Conservation (phyloP, 2,888 invertebrate species). For the Tromatobia lineatoria region DNA sequence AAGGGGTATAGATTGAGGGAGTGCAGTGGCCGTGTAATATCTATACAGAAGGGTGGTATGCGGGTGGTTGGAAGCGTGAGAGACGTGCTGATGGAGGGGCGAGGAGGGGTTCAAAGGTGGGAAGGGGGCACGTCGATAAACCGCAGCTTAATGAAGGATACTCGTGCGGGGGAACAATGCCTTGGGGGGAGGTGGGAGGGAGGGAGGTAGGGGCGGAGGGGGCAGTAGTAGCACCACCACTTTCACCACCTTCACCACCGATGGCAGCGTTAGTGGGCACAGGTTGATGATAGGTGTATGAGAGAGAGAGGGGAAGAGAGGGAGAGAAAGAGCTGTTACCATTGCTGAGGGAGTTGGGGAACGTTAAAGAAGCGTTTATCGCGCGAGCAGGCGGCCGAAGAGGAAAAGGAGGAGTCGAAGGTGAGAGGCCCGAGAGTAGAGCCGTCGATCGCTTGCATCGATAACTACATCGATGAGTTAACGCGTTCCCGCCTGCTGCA, state of each 20-base stretch:
- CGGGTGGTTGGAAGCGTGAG: background rate
- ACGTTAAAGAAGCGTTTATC: constrained; percentile 65
- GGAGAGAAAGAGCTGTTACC: constrained; percentile 14
- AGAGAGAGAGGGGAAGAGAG: constrained; percentile 18
- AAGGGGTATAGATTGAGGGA: background rate
- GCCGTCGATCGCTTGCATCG: constrained; percentile 62
- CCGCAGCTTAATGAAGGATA: constrained; percentile 69
- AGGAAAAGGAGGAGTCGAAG: constrained; percentile 50
- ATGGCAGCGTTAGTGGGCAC: constrained; percentile 21
- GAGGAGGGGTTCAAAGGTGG: constrained; percentile 8
- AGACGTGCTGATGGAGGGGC: constrained; percentile 13
- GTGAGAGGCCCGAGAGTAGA: constrained; percentile 16
- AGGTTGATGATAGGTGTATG: background rate
- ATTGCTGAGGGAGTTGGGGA: constrained; percentile 7
- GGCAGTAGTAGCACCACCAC: background rate
- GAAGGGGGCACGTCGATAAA: constrained; percentile 68
- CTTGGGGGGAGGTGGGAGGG: constrained; percentile 31
- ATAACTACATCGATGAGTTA: constrained; percentile 67
- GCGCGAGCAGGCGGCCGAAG: constrained; percentile 50
- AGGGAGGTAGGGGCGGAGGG: constrained; percentile 33
- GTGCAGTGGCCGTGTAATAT: constrained; percentile 66
- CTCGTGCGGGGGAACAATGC: constrained; percentile 68
- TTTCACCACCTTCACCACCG: too few species aligned
- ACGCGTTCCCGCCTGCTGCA: constrained; percentile 44
- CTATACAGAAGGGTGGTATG: constrained; percentile 43